phyloP scores from a whole-genome alignment of 1,140 invertebrate genomes.

The Drosophila kepulauana region DNA sequence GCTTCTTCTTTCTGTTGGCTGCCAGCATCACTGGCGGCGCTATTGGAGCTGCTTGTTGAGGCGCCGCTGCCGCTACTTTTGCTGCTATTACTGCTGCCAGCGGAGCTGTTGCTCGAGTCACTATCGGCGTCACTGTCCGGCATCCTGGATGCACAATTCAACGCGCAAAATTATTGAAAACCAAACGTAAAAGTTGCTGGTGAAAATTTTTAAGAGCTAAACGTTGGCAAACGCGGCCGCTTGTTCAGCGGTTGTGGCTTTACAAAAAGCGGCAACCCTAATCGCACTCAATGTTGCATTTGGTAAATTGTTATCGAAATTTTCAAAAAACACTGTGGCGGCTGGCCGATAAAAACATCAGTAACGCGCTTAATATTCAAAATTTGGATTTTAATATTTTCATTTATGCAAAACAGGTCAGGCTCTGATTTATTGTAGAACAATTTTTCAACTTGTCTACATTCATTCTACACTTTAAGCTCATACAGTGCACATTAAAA shows the following conservation, averaged over 20 bases:
- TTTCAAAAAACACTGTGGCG: neutral
- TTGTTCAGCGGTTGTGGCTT: slow-evolving; percentile 34
- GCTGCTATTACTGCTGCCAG: slow-evolving; percentile 35
- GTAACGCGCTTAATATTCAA: neutral
- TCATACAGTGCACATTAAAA: slow-evolving; percentile 4
- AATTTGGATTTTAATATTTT: neutral
- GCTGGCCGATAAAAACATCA: neutral
- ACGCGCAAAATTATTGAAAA: slow-evolving; percentile 1
- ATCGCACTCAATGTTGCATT: slow-evolving; percentile 16
- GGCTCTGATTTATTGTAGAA: neutral
- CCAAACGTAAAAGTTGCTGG: slow-evolving; percentile 9
- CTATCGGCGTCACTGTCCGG: slow-evolving; percentile 67
- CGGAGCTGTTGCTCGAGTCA: slow-evolving; percentile 61
- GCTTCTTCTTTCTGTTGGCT: slow-evolving; percentile 50
- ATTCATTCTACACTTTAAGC: neutral
- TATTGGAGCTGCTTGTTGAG: slow-evolving; percentile 30
- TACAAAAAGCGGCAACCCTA: slow-evolving; percentile 28
- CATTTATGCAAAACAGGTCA: neutral
- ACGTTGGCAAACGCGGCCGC: slow-evolving; percentile 59
- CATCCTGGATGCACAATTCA: slow-evolving; percentile 47
- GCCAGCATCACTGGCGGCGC: slow-evolving; percentile 37
- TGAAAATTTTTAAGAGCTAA: slow-evolving; percentile 60
- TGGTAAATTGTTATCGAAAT: neutral
- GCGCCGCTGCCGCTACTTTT: slow-evolving; percentile 9
- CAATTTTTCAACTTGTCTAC: neutral